These are phyloP conservation scores for Capricornis sumatraensis DNA, from an alignment of 2,113 vertebrate genomes.

Conservation along the genomic window DNA sequence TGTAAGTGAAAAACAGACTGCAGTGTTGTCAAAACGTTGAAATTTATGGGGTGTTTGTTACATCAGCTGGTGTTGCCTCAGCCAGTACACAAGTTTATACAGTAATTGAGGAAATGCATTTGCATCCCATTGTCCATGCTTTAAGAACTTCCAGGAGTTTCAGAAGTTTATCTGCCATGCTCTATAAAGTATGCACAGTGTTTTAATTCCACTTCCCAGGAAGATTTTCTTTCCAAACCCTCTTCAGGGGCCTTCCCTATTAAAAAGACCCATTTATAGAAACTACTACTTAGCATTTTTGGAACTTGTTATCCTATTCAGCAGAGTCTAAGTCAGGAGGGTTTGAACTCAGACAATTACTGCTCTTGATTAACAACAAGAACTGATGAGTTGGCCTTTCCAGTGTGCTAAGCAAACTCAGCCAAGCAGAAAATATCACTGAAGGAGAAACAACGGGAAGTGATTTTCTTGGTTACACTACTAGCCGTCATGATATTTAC, in stretches of 20 bases:
- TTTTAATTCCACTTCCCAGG: constrained; percentile 51
- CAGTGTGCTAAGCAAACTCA: constrained; percentile 75
- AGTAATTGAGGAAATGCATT: neutral
- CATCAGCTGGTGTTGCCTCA: neutral
- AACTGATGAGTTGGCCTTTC: constrained; percentile 85
- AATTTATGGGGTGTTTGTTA: neutral
- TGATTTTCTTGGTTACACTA: constrained; percentile 80
- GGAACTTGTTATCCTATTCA: constrained; percentile 79
- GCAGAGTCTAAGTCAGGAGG: constrained; percentile 75
- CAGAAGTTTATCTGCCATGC: neutral
- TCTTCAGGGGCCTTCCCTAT: constrained; percentile 62
- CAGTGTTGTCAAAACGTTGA: neutral
- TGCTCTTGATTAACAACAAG: constrained; percentile 84
- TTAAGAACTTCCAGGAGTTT: constrained; percentile 23
- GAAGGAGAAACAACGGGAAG: constrained; percentile 83
- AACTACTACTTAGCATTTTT: constrained; percentile 75
- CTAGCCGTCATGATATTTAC: constrained; percentile 70
- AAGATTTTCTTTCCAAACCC: constrained; percentile 19
- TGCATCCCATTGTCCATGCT: neutral
- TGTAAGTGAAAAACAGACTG: neutral
- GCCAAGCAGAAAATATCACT: constrained; percentile 85
- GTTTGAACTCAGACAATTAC: constrained; percentile 80
- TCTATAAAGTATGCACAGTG: constrained; percentile 37
- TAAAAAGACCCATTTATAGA: constrained; percentile 58
- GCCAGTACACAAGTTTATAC: neutral